phyloP scores from a whole-genome alignment of 2,113 vertebrate species.

The Dromaius novaehollandiae region DNA sequence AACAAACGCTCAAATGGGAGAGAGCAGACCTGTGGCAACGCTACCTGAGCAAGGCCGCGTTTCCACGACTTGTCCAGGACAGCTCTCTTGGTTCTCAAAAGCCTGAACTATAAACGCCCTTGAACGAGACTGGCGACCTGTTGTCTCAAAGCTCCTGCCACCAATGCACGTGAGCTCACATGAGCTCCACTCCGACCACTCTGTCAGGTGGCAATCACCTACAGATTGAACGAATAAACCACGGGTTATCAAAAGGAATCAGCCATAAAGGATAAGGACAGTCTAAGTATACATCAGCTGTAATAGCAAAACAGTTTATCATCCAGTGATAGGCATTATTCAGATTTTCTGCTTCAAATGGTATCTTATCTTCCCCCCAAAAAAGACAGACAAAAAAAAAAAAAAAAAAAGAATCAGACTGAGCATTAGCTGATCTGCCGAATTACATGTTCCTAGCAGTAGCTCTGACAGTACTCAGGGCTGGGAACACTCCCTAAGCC shows the following conservation, averaged over 20 bases:
- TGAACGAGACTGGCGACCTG: slow-evolving; percentile 88
- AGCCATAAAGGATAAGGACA: not conserved
- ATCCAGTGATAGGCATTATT: not conserved
- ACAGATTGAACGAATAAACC: not conserved
- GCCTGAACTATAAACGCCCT: slow-evolving; percentile 87
- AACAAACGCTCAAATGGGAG: accelerated
- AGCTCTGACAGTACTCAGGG: not conserved
- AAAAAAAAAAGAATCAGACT: not conserved
- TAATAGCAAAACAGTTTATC: not conserved
- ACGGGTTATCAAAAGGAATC: not conserved
- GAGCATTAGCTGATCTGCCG: not conserved
- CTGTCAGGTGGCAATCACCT: slow-evolving; percentile 95
- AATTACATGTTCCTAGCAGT: not conserved
- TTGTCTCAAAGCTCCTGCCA: slow-evolving; percentile 90
- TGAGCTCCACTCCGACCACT: slow-evolving; percentile 95
- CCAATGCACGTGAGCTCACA: slow-evolving; percentile 94
- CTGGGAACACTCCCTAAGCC: not conserved
- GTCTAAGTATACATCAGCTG: not conserved
- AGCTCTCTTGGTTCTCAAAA: slow-evolving; percentile 86
- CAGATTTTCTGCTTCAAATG: not conserved
- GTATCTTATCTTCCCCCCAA: not conserved
- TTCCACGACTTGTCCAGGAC: slow-evolving; percentile 88
- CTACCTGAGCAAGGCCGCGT: slow-evolving; percentile 91
- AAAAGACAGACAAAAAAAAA: not conserved
- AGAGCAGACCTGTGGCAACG: not conserved